Base-by-base conservation (phyloP, 2,888 invertebrate genomes). In the Acronicta leporina region DNA sequence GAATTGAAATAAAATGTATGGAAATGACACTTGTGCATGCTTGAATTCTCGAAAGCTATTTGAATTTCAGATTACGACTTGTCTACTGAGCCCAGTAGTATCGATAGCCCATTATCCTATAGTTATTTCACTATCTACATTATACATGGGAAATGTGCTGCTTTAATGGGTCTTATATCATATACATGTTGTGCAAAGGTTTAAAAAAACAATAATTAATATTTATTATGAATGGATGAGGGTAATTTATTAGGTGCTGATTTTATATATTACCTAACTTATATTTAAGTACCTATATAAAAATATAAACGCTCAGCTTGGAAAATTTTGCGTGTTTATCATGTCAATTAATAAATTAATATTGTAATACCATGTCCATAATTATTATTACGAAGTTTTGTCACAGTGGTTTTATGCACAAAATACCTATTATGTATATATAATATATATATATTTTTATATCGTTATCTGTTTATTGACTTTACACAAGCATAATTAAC, bases 171-270 rank as follows among this genome's bases (percentile, higher is more conserved):
- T n/a, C n/a, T n/a, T n/a, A n/a, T n/a, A n/a, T n/a, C n/a, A n/a
- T n/a, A 47, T 2, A 25, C 38, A 10, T 9, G 16, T 40, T 8
- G 11, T 35, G 33, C 14, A 50, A 30, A 33, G 25, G 40, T 55
- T 47, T 43, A 30, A 50, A 44, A n/a, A 20, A 20, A 2, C 20
- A 20, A 20, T 20, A 14, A 59, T 38, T 38, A 53, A 20, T 54
- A 58, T 61, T 54, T 54, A 50, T 62, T 61, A 77, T 63, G 73
- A 73, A 65, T 78, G 76, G 75, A 81, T 76, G 68, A 83, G 81
- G 83, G 81, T 84, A 79, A 20, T 20, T 20, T 65, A 68, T 73
- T 74, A 79, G 79, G 82, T 83, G 84, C 78, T 79, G 74, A 73
- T 55, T 69, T 76, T 76, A 25, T 68, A 68, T 20, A 53, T 54